Evolutionary conservation across 2,113 vertebrate species (phyloP).

Genomic region (Pelodiscus sinensis): DNA sequence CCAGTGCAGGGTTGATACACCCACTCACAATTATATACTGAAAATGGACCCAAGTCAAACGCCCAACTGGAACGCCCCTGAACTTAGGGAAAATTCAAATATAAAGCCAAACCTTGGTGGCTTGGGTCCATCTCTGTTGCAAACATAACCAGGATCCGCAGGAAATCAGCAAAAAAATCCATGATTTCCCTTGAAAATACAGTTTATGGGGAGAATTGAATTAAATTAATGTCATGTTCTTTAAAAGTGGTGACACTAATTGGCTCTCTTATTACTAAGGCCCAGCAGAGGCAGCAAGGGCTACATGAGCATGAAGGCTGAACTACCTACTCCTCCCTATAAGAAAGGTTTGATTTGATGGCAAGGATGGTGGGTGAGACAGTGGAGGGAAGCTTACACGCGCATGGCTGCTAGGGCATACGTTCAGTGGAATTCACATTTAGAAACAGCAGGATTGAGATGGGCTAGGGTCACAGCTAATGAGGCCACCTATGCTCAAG

Average conservation of each 20-base stretch:
- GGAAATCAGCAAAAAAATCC: not conserved
- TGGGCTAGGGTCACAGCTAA: accelerated
- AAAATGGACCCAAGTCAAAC: not conserved
- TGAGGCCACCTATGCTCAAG: not conserved
- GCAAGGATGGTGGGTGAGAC: not conserved
- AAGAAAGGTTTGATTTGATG: not conserved
- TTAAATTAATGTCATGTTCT: not conserved
- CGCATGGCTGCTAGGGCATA: not conserved
- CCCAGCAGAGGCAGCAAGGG: slow-evolving; percentile 20
- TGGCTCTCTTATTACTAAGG: slow-evolving; percentile 30
- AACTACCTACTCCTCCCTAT: not conserved
- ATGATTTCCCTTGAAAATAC: slow-evolving; percentile 23
- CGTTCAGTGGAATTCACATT: not conserved
- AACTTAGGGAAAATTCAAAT: accelerated
- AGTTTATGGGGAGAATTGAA: not conserved
- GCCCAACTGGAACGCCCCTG: not conserved
- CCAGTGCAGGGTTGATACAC: no score
- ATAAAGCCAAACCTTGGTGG: not conserved
- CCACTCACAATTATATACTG: not conserved
- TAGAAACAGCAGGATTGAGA: not conserved
- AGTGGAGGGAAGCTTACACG: not conserved
- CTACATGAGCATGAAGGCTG: not conserved
- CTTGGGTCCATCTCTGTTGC: not conserved
- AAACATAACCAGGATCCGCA: not conserved
- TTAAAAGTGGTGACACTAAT: slow-evolving; percentile 26